Conservation (phyloP, 2,113 vertebrate species). For the Beaufortia kweichowensis region DNA sequence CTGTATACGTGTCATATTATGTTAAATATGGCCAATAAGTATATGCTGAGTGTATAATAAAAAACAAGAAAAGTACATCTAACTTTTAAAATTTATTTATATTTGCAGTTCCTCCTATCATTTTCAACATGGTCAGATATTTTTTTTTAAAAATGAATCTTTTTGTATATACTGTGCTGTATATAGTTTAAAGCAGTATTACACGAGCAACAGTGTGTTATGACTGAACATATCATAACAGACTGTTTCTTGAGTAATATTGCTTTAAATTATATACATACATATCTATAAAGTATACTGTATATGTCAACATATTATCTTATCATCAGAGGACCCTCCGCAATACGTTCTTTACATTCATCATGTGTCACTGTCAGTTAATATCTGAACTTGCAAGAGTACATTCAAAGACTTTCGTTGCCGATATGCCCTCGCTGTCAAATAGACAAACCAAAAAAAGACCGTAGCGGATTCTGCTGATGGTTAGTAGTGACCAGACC, state of each 20-base stretch:
- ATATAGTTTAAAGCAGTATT: too few relatives aligned
- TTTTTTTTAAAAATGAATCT: too few relatives aligned
- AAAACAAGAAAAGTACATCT: background rate
- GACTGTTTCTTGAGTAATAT: too few relatives aligned
- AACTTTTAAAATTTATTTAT: background rate
- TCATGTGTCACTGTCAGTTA: slow-evolving; percentile 56
- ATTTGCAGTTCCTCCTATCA: too few relatives aligned
- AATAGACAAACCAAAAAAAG: slow-evolving; percentile 52
- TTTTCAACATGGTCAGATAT: too few relatives aligned
- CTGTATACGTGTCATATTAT: background rate
- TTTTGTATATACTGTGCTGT: too few relatives aligned
- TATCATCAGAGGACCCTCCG: background rate
- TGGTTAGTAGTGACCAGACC: slow-evolving; percentile 71
- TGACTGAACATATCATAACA: too few relatives aligned
- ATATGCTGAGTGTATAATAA: background rate
- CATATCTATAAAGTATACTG: too few relatives aligned
- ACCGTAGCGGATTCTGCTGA: slow-evolving; percentile 59
- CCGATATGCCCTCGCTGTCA: slow-evolving; percentile 51
- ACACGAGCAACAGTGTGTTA: too few relatives aligned
- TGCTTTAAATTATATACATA: too few relatives aligned
- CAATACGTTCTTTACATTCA: background rate
- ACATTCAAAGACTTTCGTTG: slow-evolving; percentile 61
- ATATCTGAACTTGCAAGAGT: slow-evolving; percentile 61
- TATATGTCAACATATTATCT: slow-evolving; percentile 3
- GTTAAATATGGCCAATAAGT: background rate